These are phyloP conservation scores for Lonchura striata DNA, from an alignment of 2,113 vertebrate genomes.

Conservation along the genomic window DNA sequence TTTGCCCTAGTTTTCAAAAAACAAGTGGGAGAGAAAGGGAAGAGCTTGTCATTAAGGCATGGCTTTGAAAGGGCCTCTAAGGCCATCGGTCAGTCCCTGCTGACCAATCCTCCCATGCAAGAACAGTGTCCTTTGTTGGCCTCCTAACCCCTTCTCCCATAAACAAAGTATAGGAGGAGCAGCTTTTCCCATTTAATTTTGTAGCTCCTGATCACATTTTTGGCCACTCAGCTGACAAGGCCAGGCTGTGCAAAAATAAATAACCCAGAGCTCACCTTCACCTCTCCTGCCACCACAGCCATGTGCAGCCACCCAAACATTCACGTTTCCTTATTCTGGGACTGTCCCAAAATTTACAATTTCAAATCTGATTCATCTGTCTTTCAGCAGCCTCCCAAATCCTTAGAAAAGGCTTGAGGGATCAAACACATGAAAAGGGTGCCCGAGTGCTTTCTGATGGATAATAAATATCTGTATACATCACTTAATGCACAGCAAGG, in stretches of 20 bases:
- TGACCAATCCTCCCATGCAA: not conserved
- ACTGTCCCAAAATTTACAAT: not conserved
- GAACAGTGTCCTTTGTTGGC: not conserved
- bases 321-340: fast-evolving
- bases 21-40: not conserved
- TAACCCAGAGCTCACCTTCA: not conserved
- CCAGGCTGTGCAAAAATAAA: not conserved
- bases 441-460: not conserved
- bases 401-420: not conserved
- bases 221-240: not conserved
- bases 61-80: not conserved
- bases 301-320: fast-evolving
- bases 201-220: not conserved
- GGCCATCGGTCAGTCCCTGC: fast-evolving
- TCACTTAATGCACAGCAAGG: not conserved
- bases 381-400: not conserved
- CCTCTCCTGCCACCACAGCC: fast-evolving
- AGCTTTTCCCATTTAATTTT: not conserved
- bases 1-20: not conserved
- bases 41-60: not conserved
- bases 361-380: not conserved
- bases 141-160: not conserved
- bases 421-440: not conserved
- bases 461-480: fast-evolving
- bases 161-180: fast-evolving